These are phyloP conservation scores for Crypturellus tataupa DNA, from an alignment of 2,797 vertebrate species.

Conservation along the genomic window DNA sequence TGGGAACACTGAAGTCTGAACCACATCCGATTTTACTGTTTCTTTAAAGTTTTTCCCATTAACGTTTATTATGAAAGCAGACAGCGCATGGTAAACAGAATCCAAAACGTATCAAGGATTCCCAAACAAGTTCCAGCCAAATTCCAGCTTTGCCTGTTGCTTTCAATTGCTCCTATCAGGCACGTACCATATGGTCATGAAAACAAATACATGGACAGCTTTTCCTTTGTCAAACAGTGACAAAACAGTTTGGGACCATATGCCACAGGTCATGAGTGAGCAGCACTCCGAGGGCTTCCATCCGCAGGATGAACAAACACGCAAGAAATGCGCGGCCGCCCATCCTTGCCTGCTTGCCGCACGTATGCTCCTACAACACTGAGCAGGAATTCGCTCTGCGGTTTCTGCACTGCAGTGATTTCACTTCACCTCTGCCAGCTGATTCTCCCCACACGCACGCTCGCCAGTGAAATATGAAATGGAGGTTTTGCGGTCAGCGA, in stretches of 20 bases:
- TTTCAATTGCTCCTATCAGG: not conserved
- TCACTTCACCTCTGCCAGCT: not conserved
- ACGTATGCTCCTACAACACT: not conserved
- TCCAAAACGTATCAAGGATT: not conserved
- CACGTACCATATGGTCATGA: conserved; percentile 51
- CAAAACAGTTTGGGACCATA: conserved; percentile 54
- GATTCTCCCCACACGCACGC: not conserved
- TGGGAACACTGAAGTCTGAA: not conserved
- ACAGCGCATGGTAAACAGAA: not conserved
- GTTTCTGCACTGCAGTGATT: not conserved
- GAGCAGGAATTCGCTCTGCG: not conserved
- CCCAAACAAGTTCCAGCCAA: not conserved
- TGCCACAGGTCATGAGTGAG: conserved; percentile 32
- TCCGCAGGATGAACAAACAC: not conserved
- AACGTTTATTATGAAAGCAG: not conserved
- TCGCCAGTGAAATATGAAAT: not conserved
- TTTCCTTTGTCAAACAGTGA: conserved; percentile 46
- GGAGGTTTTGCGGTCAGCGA: not conserved
- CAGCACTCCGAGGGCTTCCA: not conserved
- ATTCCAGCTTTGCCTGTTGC: not conserved
- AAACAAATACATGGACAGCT: conserved; percentile 61
- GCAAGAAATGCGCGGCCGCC: not conserved
- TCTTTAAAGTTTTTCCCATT: not conserved
- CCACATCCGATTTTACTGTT: not conserved
- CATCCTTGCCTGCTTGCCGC: not conserved